Evolutionary conservation across 2,888 invertebrate genomes (phyloP).

Genomic region (Dynastes maya): DNA sequence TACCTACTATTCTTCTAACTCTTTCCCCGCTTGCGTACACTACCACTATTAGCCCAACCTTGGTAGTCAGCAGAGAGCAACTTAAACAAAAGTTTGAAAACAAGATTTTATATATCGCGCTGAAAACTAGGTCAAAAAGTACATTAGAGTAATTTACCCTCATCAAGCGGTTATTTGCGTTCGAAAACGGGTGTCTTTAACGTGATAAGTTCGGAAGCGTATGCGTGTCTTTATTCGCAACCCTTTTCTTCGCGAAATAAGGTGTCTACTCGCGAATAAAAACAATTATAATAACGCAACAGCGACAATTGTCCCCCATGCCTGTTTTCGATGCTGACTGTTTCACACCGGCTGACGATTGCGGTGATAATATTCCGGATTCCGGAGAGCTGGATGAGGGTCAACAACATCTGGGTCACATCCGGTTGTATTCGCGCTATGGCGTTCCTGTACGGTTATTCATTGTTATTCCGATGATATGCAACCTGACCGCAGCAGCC

Average conservation of each 20-base stretch:
- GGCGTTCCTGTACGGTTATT: constrained; percentile 51
- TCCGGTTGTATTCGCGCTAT: constrained; percentile 52
- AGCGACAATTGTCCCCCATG: not conserved
- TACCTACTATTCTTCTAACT: too few species aligned
- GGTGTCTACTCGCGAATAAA: constrained; percentile 27
- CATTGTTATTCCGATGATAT: constrained; percentile 55
- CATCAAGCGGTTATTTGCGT: constrained; percentile 47
- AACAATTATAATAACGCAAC: constrained; percentile 32
- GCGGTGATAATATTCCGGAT: constrained; percentile 54
- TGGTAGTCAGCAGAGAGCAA: constrained; percentile 7
- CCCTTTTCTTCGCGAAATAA: not conserved
- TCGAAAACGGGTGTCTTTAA: constrained; percentile 30
- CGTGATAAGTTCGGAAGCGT: constrained; percentile 7
- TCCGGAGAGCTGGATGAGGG: constrained; percentile 52
- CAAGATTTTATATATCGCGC: constrained; percentile 49
- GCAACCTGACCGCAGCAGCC: constrained; percentile 46
- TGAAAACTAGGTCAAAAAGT: constrained; percentile 50
- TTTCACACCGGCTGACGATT: constrained; percentile 39
- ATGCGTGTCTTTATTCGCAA: not conserved
- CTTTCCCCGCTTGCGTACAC: too few species aligned
- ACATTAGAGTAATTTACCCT: constrained; percentile 51
- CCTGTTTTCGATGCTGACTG: constrained; percentile 17
- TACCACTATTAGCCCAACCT: not conserved
- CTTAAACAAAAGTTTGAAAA: constrained; percentile 47
- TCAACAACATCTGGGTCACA: constrained; percentile 57